Evolutionary conservation across 2,113 vertebrate species (phyloP).

Genomic region (Poecilia latipinna): DNA sequence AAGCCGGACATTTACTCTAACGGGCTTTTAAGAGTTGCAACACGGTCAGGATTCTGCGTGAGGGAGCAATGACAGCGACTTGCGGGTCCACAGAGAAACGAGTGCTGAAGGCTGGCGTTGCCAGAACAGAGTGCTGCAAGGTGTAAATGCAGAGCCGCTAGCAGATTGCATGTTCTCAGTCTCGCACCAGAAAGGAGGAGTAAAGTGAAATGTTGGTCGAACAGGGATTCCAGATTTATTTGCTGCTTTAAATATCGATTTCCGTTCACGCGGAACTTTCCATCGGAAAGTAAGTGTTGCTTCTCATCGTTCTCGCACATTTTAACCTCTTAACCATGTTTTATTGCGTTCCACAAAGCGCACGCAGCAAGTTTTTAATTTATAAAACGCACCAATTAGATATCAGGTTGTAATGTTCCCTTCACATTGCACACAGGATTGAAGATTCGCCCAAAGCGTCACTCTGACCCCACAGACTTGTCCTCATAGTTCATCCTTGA

Average conservation of each 20-base stretch:
- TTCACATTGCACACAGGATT: background rate
- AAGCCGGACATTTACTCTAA: slow-evolving; percentile 48
- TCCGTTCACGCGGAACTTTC: slow-evolving; percentile 2
- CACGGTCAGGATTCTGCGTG: slow-evolving; percentile 40
- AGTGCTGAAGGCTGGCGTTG: slow-evolving; percentile 34
- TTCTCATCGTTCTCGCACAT: background rate
- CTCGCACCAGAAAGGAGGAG: slow-evolving; percentile 58
- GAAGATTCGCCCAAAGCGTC: background rate
- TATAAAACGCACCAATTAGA: background rate
- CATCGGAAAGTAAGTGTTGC: background rate
- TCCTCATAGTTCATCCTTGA: background rate
- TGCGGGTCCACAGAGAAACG: slow-evolving; percentile 56
- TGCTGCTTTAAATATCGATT: background rate
- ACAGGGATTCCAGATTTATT: slow-evolving; percentile 21
- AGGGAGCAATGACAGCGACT: slow-evolving; percentile 62
- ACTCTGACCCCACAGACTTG: background rate
- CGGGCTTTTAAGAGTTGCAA: slow-evolving; percentile 71
- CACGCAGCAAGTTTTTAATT: background rate
- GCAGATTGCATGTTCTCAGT: slow-evolving; percentile 70
- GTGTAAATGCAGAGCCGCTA: slow-evolving; percentile 71
- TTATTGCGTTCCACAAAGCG: too few species aligned
- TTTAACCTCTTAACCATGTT: background rate
- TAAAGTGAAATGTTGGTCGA: slow-evolving; percentile 32
- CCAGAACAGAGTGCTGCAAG: slow-evolving; percentile 32
- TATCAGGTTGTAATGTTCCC: background rate